Evolutionary conservation across 1,140 invertebrate species (phyloP).

Genomic region (Diabrotica virgifera): DNA sequence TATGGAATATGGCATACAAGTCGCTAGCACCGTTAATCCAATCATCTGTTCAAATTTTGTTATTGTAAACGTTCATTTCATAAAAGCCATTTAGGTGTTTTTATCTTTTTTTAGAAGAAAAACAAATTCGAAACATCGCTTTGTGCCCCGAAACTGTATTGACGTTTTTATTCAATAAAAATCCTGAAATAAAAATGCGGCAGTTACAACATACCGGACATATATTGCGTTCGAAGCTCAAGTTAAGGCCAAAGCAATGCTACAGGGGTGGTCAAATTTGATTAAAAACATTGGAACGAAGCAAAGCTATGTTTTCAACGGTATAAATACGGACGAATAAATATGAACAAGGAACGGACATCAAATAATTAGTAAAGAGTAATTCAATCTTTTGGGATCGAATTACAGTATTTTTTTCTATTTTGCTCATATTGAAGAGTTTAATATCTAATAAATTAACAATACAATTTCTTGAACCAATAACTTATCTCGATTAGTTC

Average conservation of each 20-base stretch:
- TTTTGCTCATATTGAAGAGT: no score
- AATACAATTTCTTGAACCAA: no score
- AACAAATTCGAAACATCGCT: constrained; percentile 17
- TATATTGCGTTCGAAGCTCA: neutral
- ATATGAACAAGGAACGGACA: no score
- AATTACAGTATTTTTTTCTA: no score
- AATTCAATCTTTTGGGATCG: no score
- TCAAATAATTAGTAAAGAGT: no score
- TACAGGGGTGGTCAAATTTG: neutral
- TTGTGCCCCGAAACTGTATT: constrained; percentile 4
- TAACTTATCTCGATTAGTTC: no score
- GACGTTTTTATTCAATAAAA: constrained; percentile 8
- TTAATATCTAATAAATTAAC: no score
- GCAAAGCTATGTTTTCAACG: no score
- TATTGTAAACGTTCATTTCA: constrained; percentile 37
- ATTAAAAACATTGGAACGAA: no score
- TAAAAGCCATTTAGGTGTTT: constrained; percentile 31
- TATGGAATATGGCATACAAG: constrained; percentile 39
- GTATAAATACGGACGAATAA: no score
- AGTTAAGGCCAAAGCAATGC: neutral
- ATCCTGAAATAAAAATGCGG: neutral
- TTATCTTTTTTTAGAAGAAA: constrained; percentile 12
- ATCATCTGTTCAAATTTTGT: constrained; percentile 38
- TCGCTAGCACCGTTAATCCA: constrained; percentile 35
- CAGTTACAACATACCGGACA: neutral